Evolutionary conservation across 2,797 vertebrate species (phyloP), one percentile per base, ranked within the genome.

Genomic region (Acrossocheilus fasciatus): DNA sequence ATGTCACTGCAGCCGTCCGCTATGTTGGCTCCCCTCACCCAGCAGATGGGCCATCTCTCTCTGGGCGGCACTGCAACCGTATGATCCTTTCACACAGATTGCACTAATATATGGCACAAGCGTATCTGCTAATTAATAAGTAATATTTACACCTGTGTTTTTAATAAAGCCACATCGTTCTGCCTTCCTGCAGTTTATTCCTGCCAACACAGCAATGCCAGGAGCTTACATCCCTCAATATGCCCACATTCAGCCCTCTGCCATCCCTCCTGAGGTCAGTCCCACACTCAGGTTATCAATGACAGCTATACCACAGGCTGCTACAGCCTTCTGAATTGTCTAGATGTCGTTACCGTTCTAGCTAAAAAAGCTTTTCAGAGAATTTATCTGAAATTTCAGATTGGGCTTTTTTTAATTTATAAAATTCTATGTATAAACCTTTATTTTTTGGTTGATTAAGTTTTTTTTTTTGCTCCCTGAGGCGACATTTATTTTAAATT

Each of bases 31-130:
- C 97, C 97, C 89, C 91, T 97, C 92, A 95, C 97, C 89, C 98
- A 99, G 96, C 98, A 99, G 94, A 99, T 99, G 98, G 97, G 98
- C 95, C 98, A 99, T 89, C 96, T 99, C 94, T 98, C 98, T 75
- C 91, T 99, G 94, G 97, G 97, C 93, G 98, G 96, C 96, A 96
- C 95, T 91, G 98, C 97, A 96, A 96, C 97, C 91, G 98, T 99
- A 96, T 92, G 94, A 83, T 72, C 85, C 81, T 95, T 96, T 94
- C 77, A 90, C 91, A 87, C 59, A 45, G 30, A 74, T 68, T 62
- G 34, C 17, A 36, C 39, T 64, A n/a, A 23, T 20, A 36, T 17
- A 80, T 86, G 80, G 68, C 75, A 76, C 70, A 66, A 10, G 77
- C 7, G 0, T 30, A n/a, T 77, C 54, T 57, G 4, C 36, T 68